Conservation (phyloP, 2,888 invertebrate genomes). For the Drosophila nr. medialis region DNA sequence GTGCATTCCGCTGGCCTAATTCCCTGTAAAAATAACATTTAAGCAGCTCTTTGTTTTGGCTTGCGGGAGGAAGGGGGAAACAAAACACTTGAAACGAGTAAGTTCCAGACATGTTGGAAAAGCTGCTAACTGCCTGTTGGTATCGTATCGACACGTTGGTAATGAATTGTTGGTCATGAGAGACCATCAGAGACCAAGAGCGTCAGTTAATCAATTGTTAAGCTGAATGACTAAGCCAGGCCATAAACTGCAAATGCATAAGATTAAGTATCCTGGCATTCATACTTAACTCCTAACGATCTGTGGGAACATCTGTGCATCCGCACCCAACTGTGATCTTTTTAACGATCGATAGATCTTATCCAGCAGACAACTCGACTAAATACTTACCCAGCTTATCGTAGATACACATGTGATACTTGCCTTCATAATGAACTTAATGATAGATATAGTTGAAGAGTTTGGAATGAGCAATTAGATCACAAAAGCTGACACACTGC, state of each 20-base stretch:
- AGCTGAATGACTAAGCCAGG: slow-evolving; percentile 50
- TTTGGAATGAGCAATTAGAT: not conserved
- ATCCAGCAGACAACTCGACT: slow-evolving; percentile 25
- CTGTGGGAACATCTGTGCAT: slow-evolving; percentile 41
- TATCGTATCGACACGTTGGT: slow-evolving; percentile 45
- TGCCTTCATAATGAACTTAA: slow-evolving; percentile 6
- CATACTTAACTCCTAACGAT: slow-evolving; percentile 38
- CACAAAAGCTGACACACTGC: not conserved
- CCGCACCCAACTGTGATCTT: slow-evolving; percentile 44
- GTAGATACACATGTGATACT: slow-evolving; percentile 1
- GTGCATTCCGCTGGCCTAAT: slow-evolving; percentile 75
- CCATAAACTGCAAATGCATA: slow-evolving; percentile 36
- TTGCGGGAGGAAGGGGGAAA: slow-evolving; percentile 4
- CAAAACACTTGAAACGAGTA: slow-evolving; percentile 40
- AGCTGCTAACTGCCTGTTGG: slow-evolving; percentile 70
- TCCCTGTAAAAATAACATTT: slow-evolving; percentile 65
- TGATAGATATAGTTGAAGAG: not conserved
- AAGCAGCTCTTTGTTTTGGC: slow-evolving; percentile 45
- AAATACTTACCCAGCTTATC: slow-evolving; percentile 7
- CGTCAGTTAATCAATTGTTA: slow-evolving; percentile 74
- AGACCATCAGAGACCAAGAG: slow-evolving; percentile 36
- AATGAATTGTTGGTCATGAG: slow-evolving; percentile 61
- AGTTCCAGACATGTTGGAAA: slow-evolving; percentile 57
- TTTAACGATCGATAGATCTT: slow-evolving; percentile 53
- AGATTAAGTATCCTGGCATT: slow-evolving; percentile 51